Conservation (phyloP, 2,113 vertebrate genomes). For the Ceyx cyanopectus region DNA sequence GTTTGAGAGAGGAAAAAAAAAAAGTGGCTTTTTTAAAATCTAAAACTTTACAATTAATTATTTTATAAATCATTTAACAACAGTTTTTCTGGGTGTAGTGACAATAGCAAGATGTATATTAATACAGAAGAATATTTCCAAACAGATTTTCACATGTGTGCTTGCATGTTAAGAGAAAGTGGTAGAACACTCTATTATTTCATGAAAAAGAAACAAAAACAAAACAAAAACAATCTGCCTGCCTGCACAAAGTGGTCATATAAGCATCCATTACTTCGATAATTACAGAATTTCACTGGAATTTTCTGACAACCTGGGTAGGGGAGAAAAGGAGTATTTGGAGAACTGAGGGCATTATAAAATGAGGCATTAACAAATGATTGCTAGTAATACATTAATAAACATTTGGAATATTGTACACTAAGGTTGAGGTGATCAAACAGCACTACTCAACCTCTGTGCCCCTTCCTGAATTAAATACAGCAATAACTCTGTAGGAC, state of each 20-base stretch:
- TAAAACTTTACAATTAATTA: neutral
- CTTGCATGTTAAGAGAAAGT: neutral
- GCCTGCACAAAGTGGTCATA: neutral
- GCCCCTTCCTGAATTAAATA: neutral
- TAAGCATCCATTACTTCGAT: neutral
- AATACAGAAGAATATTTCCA: neutral
- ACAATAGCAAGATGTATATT: neutral
- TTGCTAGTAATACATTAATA: neutral
- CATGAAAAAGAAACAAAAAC: neutral
- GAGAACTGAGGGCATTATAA: neutral
- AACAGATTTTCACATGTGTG: neutral
- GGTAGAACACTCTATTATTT: neutral
- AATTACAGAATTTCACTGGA: neutral
- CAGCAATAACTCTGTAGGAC: neutral
- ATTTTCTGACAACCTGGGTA: neutral
- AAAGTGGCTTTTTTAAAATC: neutral
- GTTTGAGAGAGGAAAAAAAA: neutral
- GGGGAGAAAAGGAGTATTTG: neutral
- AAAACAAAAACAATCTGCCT: neutral
- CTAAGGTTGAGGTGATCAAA: neutral
- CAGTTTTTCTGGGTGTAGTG: neutral
- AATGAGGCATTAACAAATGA: neutral
- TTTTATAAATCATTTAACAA: neutral
- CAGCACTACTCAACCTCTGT: accelerated
- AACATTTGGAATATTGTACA: neutral